Evolutionary conservation across 2,888 invertebrate genomes (phyloP).

Genomic region (Cantharis nigra): DNA sequence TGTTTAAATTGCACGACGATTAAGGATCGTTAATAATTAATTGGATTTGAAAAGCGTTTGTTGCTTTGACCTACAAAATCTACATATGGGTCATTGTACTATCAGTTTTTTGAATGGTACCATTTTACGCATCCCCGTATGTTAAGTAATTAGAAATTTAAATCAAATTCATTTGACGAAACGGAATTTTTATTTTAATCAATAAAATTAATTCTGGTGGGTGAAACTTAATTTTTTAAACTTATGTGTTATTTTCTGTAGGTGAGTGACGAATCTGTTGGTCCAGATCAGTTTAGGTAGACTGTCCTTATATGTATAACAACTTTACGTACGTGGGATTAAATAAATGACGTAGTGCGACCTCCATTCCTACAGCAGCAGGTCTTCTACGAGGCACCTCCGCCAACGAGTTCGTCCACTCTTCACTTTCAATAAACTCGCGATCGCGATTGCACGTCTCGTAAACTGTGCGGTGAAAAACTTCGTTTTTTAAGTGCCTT

Average conservation of each 20-base stretch:
- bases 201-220: background rate
- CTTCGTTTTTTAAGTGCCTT: background rate
- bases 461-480: background rate
- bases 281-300: constrained; percentile 14
- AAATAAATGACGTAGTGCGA: constrained; percentile 42
- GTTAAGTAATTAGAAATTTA: background rate
- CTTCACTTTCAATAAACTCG: constrained; percentile 38
- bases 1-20: background rate
- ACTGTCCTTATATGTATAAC: constrained; percentile 49
- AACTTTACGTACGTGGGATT: constrained; percentile 47
- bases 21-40: background rate
- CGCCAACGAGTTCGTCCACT: constrained; percentile 33
- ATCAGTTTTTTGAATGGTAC: background rate
- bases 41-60: background rate
- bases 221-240: background rate
- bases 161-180: background rate
- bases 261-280: constrained; percentile 10
- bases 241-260: background rate
- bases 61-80: background rate
- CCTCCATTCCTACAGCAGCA: constrained; percentile 34
- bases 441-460: constrained; percentile 15
- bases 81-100: background rate
- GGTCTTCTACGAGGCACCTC: constrained; percentile 33
- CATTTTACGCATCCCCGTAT: background rate
- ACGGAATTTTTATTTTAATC: background rate